Evolutionary conservation across 2,888 invertebrate genomes (phyloP).

Genomic region (Sarcophaga caerulescens): DNA sequence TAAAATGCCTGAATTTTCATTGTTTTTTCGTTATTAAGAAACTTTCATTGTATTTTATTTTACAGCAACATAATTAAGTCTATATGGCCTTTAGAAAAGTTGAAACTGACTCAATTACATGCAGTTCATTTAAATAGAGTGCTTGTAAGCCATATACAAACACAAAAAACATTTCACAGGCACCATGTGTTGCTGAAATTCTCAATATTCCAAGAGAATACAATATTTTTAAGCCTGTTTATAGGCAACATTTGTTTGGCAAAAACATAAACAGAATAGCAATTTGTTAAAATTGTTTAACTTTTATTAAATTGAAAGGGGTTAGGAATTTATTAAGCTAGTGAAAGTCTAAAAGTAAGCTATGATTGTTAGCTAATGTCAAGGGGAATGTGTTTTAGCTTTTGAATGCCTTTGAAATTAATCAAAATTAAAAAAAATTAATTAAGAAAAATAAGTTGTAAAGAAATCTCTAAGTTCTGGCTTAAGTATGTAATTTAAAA

Average conservation of each 20-base stretch:
- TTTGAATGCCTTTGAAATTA: too few species aligned
- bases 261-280: slow-evolving; percentile 23
- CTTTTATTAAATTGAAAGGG: not conserved
- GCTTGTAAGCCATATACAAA: too few species aligned
- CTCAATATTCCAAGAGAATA: too few species aligned
- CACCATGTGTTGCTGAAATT: slow-evolving; percentile 26
- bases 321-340: not conserved
- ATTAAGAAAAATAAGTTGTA: too few species aligned
- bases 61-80: slow-evolving; percentile 35
- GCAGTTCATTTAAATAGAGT: too few species aligned
- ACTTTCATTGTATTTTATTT: not conserved
- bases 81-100: not conserved
- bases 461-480: too few species aligned
- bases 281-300: not conserved
- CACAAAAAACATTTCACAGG: not conserved
- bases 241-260: slow-evolving; percentile 3
- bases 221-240: not conserved
- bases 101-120: not conserved
- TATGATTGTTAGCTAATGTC: not conserved
- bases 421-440: too few species aligned
- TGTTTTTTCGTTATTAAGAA: too few species aligned
- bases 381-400: not conserved
- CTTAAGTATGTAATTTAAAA: too few species aligned
- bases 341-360: slow-evolving; percentile 21
- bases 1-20: not conserved